These are phyloP conservation scores for Picathartes gymnocephalus DNA, from an alignment of 2,113 vertebrate species.

Conservation along the genomic window DNA sequence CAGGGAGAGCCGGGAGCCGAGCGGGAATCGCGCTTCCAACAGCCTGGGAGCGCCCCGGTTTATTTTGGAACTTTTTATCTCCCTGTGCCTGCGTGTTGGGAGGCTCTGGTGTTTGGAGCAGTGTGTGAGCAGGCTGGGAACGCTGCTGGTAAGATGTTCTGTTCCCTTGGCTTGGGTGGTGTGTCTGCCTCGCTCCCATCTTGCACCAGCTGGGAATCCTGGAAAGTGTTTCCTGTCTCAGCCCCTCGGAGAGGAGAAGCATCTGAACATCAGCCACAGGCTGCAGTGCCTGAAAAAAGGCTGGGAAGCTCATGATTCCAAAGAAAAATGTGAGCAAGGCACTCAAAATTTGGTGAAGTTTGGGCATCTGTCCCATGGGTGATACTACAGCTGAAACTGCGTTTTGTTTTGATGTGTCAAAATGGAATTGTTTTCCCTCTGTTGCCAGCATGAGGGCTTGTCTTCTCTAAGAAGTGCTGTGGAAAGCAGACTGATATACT, in stretches of 20 bases:
- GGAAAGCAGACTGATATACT: not conserved
- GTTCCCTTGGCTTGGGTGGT: not conserved
- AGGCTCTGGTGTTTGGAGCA: not conserved
- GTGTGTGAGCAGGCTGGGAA: not conserved
- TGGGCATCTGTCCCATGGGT: not conserved
- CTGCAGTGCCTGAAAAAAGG: not conserved
- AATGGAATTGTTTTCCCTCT: not conserved
- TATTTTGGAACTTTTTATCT: not conserved
- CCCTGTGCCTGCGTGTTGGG: not conserved
- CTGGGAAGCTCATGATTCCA: not conserved
- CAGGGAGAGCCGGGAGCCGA: not conserved
- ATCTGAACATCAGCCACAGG: not conserved
- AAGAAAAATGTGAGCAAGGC: not conserved
- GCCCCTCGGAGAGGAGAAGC: not conserved
- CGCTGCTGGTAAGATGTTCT: not conserved
- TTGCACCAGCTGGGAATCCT: constrained; percentile 20
- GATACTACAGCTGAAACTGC: not conserved
- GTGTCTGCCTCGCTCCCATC: not conserved
- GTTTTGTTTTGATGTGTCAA: not conserved
- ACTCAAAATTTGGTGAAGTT: not conserved
- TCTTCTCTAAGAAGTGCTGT: not conserved
- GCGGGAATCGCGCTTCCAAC: accelerated
- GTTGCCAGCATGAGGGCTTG: not conserved
- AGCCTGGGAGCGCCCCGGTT: not conserved
- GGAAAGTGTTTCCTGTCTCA: not conserved